Percentiles rank a stretch among this genome's conserved stretches.
Evolutionary conservation across 2,888 invertebrate genomes (phyloP).

Genomic region (Periphyllus acericola): DNA sequence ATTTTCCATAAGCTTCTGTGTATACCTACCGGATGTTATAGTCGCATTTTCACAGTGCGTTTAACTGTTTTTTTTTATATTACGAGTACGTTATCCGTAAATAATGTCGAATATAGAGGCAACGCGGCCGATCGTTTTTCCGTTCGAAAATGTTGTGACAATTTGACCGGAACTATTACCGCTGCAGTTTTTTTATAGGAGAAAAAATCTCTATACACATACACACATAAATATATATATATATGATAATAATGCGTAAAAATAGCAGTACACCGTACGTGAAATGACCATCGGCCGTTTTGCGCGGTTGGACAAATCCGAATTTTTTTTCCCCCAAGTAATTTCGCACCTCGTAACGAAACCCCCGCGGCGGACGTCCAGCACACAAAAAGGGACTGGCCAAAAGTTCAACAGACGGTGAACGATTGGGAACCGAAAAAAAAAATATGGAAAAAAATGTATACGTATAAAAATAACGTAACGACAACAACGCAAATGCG

Average conservation of each 20-base stretch:
- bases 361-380: not conserved
- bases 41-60: not conserved
- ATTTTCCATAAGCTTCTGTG: not conserved
- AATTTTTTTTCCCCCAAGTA: not conserved
- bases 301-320: slow-evolving; percentile 17
- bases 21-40: slow-evolving; percentile 20
- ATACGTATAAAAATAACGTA: not conserved
- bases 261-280: no score
- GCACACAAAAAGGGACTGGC: slow-evolving; percentile 12
- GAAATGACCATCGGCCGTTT: slow-evolving; percentile 24
- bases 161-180: slow-evolving; percentile 49
- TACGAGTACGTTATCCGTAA: slow-evolving; percentile 18
- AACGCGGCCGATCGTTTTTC: not conserved
- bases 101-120: slow-evolving; percentile 20
- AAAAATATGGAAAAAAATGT: not conserved
- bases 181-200: not conserved
- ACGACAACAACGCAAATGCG: not conserved
- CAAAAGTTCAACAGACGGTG: slow-evolving; percentile 54
- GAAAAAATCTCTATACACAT: not conserved
- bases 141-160: slow-evolving; percentile 25
- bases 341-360: slow-evolving; percentile 5
- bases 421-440: slow-evolving; percentile 30
- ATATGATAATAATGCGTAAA: not conserved
- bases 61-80: not conserved
- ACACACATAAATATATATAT: no score